Base-by-base conservation (phyloP, 2,113 vertebrate genomes). In the Tragelaphus imberbis region DNA sequence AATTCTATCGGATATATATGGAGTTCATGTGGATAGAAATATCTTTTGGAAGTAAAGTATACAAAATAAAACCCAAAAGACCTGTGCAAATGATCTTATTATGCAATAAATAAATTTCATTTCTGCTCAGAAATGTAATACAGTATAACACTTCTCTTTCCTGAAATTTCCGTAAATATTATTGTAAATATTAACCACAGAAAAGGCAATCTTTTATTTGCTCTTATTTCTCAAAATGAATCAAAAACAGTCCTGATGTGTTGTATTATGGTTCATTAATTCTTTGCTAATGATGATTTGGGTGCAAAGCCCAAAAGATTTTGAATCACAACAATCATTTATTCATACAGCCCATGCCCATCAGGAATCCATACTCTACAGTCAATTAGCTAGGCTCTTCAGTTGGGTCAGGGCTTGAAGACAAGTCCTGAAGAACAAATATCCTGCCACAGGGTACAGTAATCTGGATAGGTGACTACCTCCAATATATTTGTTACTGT, bases 81-180 rank as follows among this genome's bases (percentile, higher is more conserved):
- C 17, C 19, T 14, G n/a, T 8, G 17, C 5, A 94, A 84, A 7
- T 94, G 19, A 89, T 56, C 59, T 80, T 82, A 82, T 9, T 90
- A 44, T 12, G 1, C 90, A 88, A 87, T 13, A 28, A 92, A 58
- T 79, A 61, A 92, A 88, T 56, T n/a, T 96, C 75, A 82, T 21
- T 75, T 93, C 86, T 86, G 77, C 44, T 93, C 51, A 94, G 30
- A 91, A 95, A 84, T 93, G 30, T 79, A 63, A 33, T 65, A 94
- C 13, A 59, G 7, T 30, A 55, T 44, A 75, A 88, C 17, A 91
- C 59, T 59, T 88, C 13, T 27, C 17, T 84, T 80, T 93, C 59
- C 56, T 93, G 36, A 77, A 77, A 95, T 65, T 77, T 88, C 23
- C 23, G 33, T 19, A 81, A 90, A n/a, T 86, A 92, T 15, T 80